Base-by-base conservation (phyloP, 2,113 vertebrate species). In the Ceyx melanurus region DNA sequence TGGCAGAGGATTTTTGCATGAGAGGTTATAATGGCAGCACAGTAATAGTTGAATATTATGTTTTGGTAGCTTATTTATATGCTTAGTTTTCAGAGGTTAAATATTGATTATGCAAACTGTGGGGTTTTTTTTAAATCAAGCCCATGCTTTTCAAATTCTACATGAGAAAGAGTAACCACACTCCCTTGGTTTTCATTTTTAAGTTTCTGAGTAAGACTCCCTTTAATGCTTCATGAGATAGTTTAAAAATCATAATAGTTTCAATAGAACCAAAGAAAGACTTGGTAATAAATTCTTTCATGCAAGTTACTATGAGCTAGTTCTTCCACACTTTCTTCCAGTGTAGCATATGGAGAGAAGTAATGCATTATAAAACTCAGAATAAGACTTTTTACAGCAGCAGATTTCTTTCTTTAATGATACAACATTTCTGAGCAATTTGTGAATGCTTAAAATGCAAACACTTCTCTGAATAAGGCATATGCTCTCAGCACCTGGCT, bases 231-330 rank as follows among this genome's bases (percentile, higher is more conserved):
- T 77, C n/a, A 57, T 74, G 20, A 81, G 6, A 33, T 26, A 66
- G 18, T 57, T 90, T 45, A 51, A 91, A 93, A 95, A 90, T 53
- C 13, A 4, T 71, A 48, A 53, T 86, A 93, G 86, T 92, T 95
- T 92, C 53, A 60, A 9, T 29, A 28, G 20, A 92, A 82, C 15
- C 26, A 85, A 65, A 73, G 40, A 81, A 89, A 17, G 21, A 5
- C 12, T 37, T 80, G 16, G 19, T 23, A 84, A 81, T 71, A 81
- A 67, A 75, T 48, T 64, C 4, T 83, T 88, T 91, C 67, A 67
- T 74, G n/a, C 15, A 61, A 80, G 46, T 73, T 56, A 46, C 19
- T 77, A 21, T 10, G 72, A 65, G 23, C 37, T 62, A 66, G 40
- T 74, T 33, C 6, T 61, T 67, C 28, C 43, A 76, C 17, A 23